Evolutionary conservation across 2,888 invertebrate genomes (phyloP), one percentile per base, ranked within the genome.

Genomic region (Parnassius glacialis): DNA sequence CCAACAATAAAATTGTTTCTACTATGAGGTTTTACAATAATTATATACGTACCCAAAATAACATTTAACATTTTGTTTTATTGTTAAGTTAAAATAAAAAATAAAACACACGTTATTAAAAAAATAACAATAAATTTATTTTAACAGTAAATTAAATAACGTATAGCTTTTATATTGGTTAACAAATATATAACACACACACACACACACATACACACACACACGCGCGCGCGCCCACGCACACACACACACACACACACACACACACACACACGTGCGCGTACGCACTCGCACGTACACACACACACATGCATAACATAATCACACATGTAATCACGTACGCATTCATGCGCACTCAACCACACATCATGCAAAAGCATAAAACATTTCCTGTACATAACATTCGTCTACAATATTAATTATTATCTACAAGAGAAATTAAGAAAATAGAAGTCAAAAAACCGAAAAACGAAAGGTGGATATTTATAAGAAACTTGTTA

Each of bases 401-500:
- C 13, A 44, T 44, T 59, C 34, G 45, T 45, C 3, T 47, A n/a
- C 3, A 9, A 50, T 10, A 53, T 53, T 53, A 47, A 42, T 48
- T 55, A 56, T 51, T 55, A 61, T 51, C 45, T 51, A 56, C 42
- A 54, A 43, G 48, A 45, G 45, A 45, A 13, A 13, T 13, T 13
- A n/a, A 25, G 11, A 53, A 12, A 51, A 41, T 34, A 20, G 9
- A 44, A n/a, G 16, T 51, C 51, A 43, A 20, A 16, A 25, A 51
- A 43, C 42, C 20, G 3, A 16, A 45, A 11, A n/a, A 10, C 44
- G 10, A 44, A n/a, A 12, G 25, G 13, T 25, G 13, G 47, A 53
- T 53, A 53, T 50, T 43, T 60, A 56, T 51, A 51, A 41, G 16
- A 16, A 57, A 43, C 52, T 52, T 52, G 61, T 57, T 62, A 62